Conservation (phyloP, 2,113 vertebrate genomes). For the Otis tarda region DNA sequence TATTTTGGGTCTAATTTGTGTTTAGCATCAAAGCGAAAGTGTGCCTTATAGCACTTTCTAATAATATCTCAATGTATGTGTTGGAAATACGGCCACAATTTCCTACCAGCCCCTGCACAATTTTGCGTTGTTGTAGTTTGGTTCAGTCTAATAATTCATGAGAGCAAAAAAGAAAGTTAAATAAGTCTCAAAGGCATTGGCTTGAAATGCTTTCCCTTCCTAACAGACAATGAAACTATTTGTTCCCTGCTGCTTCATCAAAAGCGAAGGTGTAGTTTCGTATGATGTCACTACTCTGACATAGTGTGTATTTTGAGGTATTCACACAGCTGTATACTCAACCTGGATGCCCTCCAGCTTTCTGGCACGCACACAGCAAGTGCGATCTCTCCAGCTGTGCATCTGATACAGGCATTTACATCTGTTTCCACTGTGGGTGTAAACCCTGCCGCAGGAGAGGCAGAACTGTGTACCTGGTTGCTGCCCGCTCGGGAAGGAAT, state of each 20-base stretch:
- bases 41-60: background rate
- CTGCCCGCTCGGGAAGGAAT: background rate
- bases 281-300: background rate
- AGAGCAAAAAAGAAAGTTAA: background rate
- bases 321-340: background rate
- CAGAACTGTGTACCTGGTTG: background rate
- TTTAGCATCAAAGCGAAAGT: background rate
- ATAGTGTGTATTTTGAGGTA: rapidly evolving
- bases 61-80: background rate
- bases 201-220: background rate
- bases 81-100: background rate
- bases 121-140: background rate
- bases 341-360: background rate
- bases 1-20: background rate
- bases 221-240: background rate
- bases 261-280: background rate
- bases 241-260: background rate
- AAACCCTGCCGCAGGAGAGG: background rate
- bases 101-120: background rate
- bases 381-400: background rate
- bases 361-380: background rate
- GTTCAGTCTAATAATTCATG: background rate
- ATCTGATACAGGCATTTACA: background rate
- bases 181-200: background rate
- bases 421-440: background rate